These are phyloP conservation scores for Eurytoma adleriae DNA, from an alignment of 2,888 invertebrate species.

Conservation along the genomic window DNA sequence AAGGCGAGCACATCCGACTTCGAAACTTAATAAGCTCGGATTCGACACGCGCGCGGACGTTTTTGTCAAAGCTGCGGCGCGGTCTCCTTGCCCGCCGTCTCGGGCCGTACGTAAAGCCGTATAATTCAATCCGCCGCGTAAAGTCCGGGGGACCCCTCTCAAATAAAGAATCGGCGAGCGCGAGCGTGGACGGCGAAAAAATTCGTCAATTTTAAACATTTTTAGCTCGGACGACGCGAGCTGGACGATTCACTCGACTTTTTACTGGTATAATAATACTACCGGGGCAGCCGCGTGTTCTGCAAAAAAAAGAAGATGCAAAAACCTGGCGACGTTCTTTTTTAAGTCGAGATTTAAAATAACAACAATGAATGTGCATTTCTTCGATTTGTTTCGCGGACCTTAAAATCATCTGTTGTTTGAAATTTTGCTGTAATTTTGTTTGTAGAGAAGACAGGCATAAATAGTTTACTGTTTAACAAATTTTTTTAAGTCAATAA, in stretches of 20 bases:
- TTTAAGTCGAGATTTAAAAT: too few relatives aligned
- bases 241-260: constrained; percentile 27
- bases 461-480: too few relatives aligned
- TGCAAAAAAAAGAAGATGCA: background rate
- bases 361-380: too few relatives aligned
- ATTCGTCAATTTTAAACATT: background rate
- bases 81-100: background rate
- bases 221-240: constrained; percentile 1
- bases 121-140: constrained; percentile 25
- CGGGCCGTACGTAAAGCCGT: background rate
- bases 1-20: constrained; percentile 1
- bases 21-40: constrained; percentile 45
- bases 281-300: background rate
- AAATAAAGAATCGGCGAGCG: constrained; percentile 12
- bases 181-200: constrained; percentile 7
- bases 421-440: too few relatives aligned
- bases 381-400: too few relatives aligned
- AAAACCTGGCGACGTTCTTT: too few relatives aligned
- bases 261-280: background rate
- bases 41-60: constrained; percentile 39
- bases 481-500: too few relatives aligned
- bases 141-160: background rate
- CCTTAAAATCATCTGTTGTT: too few relatives aligned
- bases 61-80: constrained; percentile 25
- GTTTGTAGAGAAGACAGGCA: too few relatives aligned